phyloP scores from a whole-genome alignment of 2,797 vertebrate genomes.

The Peromyscus attwateri region DNA sequence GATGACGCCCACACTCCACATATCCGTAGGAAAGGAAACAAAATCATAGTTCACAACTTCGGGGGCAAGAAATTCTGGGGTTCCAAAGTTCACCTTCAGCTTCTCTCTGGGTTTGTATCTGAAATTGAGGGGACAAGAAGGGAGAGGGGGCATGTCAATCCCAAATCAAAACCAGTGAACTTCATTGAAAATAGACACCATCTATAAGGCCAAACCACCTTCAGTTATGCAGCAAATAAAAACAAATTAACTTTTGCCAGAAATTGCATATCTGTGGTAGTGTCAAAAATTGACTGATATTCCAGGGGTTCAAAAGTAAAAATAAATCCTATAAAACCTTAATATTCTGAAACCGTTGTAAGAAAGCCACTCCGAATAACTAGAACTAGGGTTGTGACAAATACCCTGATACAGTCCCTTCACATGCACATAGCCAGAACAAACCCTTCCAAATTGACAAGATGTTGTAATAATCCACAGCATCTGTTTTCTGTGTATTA shows the following conservation, averaged over 20 bases:
- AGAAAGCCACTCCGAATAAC: background rate
- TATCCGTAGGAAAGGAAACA: conserved; percentile 98
- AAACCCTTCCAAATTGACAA: background rate
- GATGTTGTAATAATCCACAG: background rate
- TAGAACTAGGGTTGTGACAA: background rate
- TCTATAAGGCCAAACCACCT: background rate
- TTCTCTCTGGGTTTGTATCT: conserved; percentile 99
- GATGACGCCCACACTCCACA: conserved; percentile 99
- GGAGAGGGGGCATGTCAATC: background rate
- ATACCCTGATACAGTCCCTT: background rate
- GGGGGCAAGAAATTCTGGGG: conserved; percentile 98
- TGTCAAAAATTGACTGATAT: background rate
- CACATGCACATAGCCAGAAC: background rate
- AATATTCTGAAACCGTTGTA: background rate
- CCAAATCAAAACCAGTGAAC: background rate
- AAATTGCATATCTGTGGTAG: background rate
- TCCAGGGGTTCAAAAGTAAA: background rate
- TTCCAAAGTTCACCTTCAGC: conserved; percentile 97
- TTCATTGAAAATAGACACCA: background rate
- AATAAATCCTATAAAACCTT: background rate
- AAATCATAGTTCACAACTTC: conserved; percentile 99
- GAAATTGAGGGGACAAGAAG: conserved; percentile 71
- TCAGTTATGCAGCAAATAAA: background rate
- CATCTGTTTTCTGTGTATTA: background rate
- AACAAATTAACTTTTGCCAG: background rate